These are phyloP conservation scores for Ridgeia piscesae DNA, from an alignment of 1,140 invertebrate species.

Conservation along the genomic window DNA sequence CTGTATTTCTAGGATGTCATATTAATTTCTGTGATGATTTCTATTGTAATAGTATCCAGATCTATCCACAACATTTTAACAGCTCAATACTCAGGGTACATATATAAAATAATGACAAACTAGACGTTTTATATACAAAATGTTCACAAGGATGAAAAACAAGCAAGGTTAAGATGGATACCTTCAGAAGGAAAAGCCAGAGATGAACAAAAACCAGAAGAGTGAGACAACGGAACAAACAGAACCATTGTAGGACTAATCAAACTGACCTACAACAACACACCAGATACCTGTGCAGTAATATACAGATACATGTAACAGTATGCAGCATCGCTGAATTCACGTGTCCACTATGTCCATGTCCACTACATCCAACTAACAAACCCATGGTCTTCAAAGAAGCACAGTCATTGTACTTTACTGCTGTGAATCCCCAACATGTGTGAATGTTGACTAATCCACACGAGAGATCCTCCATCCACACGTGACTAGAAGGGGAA, in stretches of 20 bases:
- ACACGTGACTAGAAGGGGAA: neutral
- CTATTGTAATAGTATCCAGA: neutral
- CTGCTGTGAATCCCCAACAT: neutral
- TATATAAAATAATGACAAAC: neutral
- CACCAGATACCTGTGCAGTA: neutral
- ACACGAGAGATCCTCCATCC: neutral
- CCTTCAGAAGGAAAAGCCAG: neutral
- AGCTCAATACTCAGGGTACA: neutral
- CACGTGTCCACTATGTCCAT: neutral
- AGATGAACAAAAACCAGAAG: neutral
- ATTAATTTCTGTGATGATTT: neutral
- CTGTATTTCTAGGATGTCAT: neutral
- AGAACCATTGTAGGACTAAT: neutral
- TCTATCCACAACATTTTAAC: neutral
- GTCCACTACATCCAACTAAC: neutral
- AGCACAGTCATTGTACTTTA: neutral
- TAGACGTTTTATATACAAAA: neutral
- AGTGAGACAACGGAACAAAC: neutral
- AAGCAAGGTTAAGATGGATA: neutral
- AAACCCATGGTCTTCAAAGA: neutral
- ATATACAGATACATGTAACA: neutral
- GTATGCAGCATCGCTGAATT: neutral
- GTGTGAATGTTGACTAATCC: neutral
- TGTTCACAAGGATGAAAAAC: neutral
- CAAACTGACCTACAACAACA: neutral